A percentile compares a stretch with the other conserved stretches of the same genome.
phyloP scores from a whole-genome alignment of 2,888 invertebrate genomes.

The Chrysomela aeneicollis region DNA sequence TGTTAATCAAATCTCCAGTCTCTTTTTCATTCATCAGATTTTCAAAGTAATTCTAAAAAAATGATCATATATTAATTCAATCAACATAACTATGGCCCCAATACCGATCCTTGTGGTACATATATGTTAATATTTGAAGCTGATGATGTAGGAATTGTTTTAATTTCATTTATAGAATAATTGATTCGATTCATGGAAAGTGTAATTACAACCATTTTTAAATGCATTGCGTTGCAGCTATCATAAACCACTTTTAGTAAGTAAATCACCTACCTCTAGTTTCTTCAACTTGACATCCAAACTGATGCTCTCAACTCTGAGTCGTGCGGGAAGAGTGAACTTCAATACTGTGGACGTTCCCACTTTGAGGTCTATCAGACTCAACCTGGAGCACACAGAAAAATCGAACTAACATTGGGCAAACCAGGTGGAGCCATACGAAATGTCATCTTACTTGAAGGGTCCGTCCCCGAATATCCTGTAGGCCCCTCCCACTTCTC shows the following conservation, averaged over 20 bases:
- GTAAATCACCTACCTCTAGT: slow-evolving; percentile 49
- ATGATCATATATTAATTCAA: background rate
- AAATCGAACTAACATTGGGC: background rate
- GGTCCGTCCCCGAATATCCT: slow-evolving; percentile 57
- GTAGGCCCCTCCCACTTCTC: slow-evolving; percentile 55
- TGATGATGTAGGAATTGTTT: too few species aligned
- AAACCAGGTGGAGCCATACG: too few species aligned
- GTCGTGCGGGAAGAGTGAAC: slow-evolving; percentile 47
- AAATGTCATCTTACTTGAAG: slow-evolving; percentile 57
- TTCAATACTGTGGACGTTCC: slow-evolving; percentile 53
- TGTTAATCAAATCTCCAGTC: slow-evolving; percentile 57
- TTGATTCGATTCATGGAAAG: too few species aligned
- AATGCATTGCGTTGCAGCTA: too few species aligned
- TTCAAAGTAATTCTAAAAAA: slow-evolving; percentile 57
- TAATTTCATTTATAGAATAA: too few species aligned
- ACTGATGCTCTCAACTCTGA: slow-evolving; percentile 50
- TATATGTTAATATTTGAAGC: too few species aligned
- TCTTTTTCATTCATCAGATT: slow-evolving; percentile 58
- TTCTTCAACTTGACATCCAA: slow-evolving; percentile 54
- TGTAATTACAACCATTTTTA: too few species aligned
- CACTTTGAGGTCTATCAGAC: slow-evolving; percentile 54
- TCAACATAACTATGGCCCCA: too few species aligned
- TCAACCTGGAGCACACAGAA: slow-evolving; percentile 51
- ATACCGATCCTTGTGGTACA: too few species aligned
- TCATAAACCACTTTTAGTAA: too few species aligned